phyloP scores from a whole-genome alignment of 2,888 invertebrate genomes.

The Chloromyia formosa region DNA sequence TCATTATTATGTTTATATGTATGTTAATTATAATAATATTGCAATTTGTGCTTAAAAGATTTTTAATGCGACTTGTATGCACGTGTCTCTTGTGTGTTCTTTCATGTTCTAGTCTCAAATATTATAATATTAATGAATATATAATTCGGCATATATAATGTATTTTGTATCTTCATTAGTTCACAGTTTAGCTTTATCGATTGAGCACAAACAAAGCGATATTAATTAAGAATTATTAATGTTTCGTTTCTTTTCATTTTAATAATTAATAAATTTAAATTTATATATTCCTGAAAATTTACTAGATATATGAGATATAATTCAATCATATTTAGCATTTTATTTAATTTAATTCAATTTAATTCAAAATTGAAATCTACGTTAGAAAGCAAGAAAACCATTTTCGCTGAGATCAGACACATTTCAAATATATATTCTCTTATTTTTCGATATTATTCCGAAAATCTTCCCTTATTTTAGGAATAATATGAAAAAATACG shows the following conservation, averaged over 20 bases:
- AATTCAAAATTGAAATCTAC: neutral
- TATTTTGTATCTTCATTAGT: slow-evolving; percentile 52
- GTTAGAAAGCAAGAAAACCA: slow-evolving; percentile 11
- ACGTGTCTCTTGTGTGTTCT: slow-evolving; percentile 49
- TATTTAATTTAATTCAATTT: neutral
- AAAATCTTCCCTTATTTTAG: slow-evolving; percentile 62
- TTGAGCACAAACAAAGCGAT: slow-evolving; percentile 62
- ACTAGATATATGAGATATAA: neutral
- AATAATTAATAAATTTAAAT: slow-evolving; percentile 7
- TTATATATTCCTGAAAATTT: neutral
- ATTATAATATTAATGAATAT: slow-evolving; percentile 48
- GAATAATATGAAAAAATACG: slow-evolving; percentile 52
- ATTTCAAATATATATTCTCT: slow-evolving; percentile 29
- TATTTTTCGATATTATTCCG: slow-evolving; percentile 52
- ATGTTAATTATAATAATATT: neutral
- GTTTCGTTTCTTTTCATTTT: neutral
- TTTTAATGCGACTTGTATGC: slow-evolving; percentile 11
- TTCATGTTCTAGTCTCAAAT: slow-evolving; percentile 48
- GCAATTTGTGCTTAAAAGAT: neutral
- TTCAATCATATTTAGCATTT: neutral
- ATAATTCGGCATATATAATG: no score
- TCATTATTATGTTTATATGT: no score
- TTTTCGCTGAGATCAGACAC: neutral
- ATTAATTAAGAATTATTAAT: slow-evolving; percentile 49
- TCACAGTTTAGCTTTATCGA: slow-evolving; percentile 64